These are phyloP conservation scores for Oreotragus oreotragus DNA, from an alignment of 2,113 vertebrate species.

Conservation along the genomic window DNA sequence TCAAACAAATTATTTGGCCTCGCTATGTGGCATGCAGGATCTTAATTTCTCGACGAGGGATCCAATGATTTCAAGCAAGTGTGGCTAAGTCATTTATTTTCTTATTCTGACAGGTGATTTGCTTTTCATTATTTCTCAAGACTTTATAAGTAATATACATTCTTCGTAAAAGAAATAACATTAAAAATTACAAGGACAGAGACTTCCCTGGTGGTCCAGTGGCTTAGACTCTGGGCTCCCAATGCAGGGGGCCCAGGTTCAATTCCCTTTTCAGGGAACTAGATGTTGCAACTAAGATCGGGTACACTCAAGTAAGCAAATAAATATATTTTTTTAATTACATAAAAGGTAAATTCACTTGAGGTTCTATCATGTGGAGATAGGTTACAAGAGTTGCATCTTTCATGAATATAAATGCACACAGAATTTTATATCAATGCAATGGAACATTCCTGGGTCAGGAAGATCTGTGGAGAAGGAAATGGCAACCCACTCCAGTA, in stretches of 20 bases:
- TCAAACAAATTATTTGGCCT: neutral
- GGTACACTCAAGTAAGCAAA: neutral
- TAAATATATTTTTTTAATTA: neutral
- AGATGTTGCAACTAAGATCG: neutral
- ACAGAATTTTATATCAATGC: neutral
- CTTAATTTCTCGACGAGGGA: neutral
- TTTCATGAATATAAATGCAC: neutral
- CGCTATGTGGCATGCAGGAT: neutral
- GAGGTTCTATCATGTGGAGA: neutral
- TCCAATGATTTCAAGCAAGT: neutral
- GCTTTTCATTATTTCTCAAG: neutral
- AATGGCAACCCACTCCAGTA: neutral
- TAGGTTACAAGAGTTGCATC: no score
- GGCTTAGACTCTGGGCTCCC: neutral
- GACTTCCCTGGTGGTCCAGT: neutral
- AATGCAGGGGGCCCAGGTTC: neutral
- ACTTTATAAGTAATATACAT: neutral
- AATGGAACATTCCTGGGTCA: neutral
- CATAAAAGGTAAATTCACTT: neutral
- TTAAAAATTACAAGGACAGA: neutral
- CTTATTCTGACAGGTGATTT: neutral
- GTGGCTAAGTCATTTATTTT: neutral
- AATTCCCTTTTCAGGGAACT: neutral
- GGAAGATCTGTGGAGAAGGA: neutral
- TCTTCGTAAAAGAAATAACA: neutral